Base-by-base conservation (phyloP, 2,797 vertebrate genomes). In the Pipistrellus nathusii region DNA sequence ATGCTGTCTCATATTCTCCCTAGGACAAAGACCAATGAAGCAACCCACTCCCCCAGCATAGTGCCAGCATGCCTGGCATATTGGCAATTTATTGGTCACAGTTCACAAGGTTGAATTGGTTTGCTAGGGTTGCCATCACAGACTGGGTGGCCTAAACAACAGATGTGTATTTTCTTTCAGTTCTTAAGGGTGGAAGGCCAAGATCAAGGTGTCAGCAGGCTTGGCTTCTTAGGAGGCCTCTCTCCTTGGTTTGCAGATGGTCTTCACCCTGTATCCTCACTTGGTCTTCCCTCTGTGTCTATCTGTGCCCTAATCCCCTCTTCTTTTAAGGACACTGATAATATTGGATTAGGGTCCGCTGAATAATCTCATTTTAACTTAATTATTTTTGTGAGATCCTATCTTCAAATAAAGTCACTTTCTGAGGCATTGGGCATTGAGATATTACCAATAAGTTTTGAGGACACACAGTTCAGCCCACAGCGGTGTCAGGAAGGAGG, bases 1-100 rank as follows among this genome's bases (percentile, higher is more conserved):
- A 12, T 30, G 27, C 2, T 44, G 2, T 5, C 32, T 46, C 27
- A 8, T 3, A 5, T 0, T 55, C 27, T 11, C 55, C 64, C 17
- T 2, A 41, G 20, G 9, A 66, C 25, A 0, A 9, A 78, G 23
- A 2, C 13, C 6, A 18, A 11, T 2, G 0, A 46, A 23, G 1
- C 3, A 15, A 13, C 11, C 20, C 23, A 18, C 32, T 51, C 41
- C 35, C 35, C 6, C 30, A 38, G 23, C 32, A 57, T 3, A 2
- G 9, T 62, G 25, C 27, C 64, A 7, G 6, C 8, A 59, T 8
- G 41, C 75, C 59, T 64, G 41, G 8, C 2, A 17, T 15, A 20
- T n/a, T 55, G 44, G 9, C 32, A 27, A 59, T 59, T 27, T 27
- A 59, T 59, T 59, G 57, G 25, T 59, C 57, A 27, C 57, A 59